Evolutionary conservation across 2,797 vertebrate genomes (phyloP).

Genomic region (Acanthiza pusilla): DNA sequence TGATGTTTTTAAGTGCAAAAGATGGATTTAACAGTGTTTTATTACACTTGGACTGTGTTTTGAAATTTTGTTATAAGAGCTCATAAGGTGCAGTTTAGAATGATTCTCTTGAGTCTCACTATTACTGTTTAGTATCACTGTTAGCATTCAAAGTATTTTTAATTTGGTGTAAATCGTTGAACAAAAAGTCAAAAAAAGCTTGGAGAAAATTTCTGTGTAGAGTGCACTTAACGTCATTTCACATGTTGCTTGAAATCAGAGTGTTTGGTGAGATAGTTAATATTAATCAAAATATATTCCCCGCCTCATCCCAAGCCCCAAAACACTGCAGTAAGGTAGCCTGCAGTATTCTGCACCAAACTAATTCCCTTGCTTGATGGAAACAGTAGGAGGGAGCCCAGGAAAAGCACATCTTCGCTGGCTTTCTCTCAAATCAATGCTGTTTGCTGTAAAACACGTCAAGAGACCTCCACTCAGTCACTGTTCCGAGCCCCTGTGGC

Average conservation of each 20-base stretch:
- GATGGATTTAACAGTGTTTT: neutral
- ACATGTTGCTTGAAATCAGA: neutral
- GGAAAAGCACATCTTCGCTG: neutral
- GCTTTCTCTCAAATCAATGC: neutral
- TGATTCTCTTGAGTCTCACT: neutral
- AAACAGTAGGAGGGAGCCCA: neutral
- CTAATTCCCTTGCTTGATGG: neutral
- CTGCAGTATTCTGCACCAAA: neutral
- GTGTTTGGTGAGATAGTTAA: neutral
- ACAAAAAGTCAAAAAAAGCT: neutral
- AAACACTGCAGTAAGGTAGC: neutral
- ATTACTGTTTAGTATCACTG: neutral
- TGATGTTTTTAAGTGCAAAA: neutral
- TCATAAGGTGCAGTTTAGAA: neutral
- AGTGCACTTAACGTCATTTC: neutral
- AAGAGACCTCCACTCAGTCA: fast-evolving
- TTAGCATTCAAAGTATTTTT: neutral
- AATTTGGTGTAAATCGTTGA: neutral
- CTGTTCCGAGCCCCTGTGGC: neutral
- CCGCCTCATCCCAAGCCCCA: fast-evolving
- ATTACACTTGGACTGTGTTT: neutral
- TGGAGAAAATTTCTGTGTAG: neutral
- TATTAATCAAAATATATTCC: neutral
- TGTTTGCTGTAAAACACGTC: neutral
- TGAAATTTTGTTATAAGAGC: neutral